Conservation (phyloP, 2,888 invertebrate species). For the Epinotia bilunana region DNA sequence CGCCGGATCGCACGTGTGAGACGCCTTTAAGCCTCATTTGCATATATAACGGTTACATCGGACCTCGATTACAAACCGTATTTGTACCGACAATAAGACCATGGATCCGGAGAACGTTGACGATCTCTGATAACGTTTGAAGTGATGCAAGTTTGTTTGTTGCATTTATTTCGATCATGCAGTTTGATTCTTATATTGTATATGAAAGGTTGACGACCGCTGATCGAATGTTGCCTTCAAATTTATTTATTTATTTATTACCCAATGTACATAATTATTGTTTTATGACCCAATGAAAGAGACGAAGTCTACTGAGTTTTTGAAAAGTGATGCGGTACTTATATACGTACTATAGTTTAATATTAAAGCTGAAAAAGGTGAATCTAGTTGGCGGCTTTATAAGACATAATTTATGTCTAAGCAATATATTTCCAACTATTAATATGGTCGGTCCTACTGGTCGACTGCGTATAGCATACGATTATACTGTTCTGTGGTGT, state of each 20-base stretch:
- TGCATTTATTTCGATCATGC: neutral
- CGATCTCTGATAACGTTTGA: conserved; percentile 36
- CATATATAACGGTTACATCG: conserved; percentile 34
- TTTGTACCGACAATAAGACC: conserved; percentile 9
- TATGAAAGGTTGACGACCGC: neutral
- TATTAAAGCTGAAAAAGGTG: too few relatives aligned
- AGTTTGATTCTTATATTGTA: conserved; percentile 1
- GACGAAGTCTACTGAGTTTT: neutral
- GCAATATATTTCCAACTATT: too few relatives aligned
- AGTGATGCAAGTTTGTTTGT: neutral
- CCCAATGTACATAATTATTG: neutral
- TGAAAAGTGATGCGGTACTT: neutral
- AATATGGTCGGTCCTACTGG: too few relatives aligned
- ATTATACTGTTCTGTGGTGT: too few relatives aligned
- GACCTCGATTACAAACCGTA: conserved; percentile 20
- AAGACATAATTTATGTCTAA: too few relatives aligned
- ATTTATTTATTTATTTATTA: too few relatives aligned
- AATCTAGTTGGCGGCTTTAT: too few relatives aligned
- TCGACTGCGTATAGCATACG: too few relatives aligned
- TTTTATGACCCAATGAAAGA: neutral
- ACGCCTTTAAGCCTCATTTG: conserved; percentile 34
- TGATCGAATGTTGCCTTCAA: neutral
- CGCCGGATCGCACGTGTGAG: conserved; percentile 30
- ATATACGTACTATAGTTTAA: too few relatives aligned
- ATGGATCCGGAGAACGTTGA: conserved; percentile 23